Evolutionary conservation across 2,888 invertebrate genomes (phyloP).

Genomic region (Therioaphis trifolii): DNA sequence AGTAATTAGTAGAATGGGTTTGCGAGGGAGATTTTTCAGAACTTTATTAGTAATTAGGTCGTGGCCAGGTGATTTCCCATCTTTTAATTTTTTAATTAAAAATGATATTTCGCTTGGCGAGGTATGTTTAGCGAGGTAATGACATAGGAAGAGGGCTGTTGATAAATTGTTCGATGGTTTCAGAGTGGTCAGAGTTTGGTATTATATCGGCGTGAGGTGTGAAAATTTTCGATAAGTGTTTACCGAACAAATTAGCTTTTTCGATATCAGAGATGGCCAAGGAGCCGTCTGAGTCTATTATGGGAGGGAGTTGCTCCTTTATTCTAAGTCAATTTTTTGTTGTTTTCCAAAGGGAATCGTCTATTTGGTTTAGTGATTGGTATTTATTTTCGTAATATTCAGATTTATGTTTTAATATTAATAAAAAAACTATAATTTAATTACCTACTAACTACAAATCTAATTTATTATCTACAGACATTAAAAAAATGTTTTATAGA

Average conservation of each 20-base stretch:
- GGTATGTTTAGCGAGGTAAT: slow-evolving; percentile 26
- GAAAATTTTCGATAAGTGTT: slow-evolving; percentile 21
- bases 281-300: background rate
- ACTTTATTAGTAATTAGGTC: background rate
- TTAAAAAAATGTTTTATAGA: too few species aligned
- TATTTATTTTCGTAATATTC: slow-evolving; percentile 17
- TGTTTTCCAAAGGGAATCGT: slow-evolving; percentile 1
- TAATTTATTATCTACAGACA: too few species aligned
- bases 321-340: slow-evolving; percentile 1
- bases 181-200: background rate
- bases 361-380: slow-evolving; percentile 1
- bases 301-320: slow-evolving; percentile 1
- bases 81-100: slow-evolving; percentile 29
- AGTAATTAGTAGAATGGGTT: background rate
- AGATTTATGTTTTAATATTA: slow-evolving; percentile 11
- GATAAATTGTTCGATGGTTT: background rate
- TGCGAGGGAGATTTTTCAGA: too few species aligned
- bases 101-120: slow-evolving; percentile 15
- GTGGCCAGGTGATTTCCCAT: background rate
- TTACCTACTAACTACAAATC: too few species aligned
- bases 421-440: too few species aligned
- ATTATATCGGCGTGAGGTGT: slow-evolving; percentile 9
- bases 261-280: slow-evolving; percentile 14
- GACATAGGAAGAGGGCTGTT: slow-evolving; percentile 11
- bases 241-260: too few species aligned